Evolutionary conservation across 1,140 invertebrate genomes (phyloP).

Genomic region (Radopholus similis): DNA sequence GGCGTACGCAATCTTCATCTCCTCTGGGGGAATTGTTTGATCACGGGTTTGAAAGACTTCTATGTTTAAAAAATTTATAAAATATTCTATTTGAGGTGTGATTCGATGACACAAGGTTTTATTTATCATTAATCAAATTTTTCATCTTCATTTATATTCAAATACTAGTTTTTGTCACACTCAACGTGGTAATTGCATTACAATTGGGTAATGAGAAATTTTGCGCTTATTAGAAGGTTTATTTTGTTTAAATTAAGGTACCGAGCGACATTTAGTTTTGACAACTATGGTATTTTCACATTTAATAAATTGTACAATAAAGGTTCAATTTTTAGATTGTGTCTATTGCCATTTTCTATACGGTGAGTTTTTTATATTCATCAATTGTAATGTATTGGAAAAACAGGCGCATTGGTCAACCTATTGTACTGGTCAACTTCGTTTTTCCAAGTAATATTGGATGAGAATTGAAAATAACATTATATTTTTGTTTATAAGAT

Average conservation of each 20-base stretch:
- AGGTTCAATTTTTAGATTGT: no score
- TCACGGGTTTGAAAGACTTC: no score
- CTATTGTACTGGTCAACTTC: conserved; percentile 85
- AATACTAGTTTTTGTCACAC: conserved; percentile 77
- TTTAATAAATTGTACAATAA: no score
- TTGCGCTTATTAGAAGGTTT: background rate
- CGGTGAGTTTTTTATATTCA: no score
- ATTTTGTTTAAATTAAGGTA: conserved; percentile 57
- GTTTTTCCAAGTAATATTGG: conserved; percentile 71
- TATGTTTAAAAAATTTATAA: no score
- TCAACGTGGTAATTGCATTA: conserved; percentile 85
- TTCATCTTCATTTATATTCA: conserved; percentile 5
- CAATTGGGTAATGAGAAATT: conserved; percentile 68
- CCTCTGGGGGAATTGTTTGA: conserved; percentile 96
- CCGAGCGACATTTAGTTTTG: conserved; percentile 74
- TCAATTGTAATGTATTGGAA: no score
- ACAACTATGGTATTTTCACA: no score
- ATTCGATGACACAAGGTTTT: conserved; percentile 70
- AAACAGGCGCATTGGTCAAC: conserved; percentile 99
- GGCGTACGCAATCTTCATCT: conserved; percentile 82
- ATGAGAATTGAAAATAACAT: conserved; percentile 7
- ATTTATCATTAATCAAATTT: background rate
- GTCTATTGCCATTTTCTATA: conserved; percentile 90
- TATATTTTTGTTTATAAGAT: conserved; percentile 57
- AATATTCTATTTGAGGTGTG: no score